phyloP scores from a whole-genome alignment of 2,888 invertebrate species.

The Cinara cedri region DNA sequence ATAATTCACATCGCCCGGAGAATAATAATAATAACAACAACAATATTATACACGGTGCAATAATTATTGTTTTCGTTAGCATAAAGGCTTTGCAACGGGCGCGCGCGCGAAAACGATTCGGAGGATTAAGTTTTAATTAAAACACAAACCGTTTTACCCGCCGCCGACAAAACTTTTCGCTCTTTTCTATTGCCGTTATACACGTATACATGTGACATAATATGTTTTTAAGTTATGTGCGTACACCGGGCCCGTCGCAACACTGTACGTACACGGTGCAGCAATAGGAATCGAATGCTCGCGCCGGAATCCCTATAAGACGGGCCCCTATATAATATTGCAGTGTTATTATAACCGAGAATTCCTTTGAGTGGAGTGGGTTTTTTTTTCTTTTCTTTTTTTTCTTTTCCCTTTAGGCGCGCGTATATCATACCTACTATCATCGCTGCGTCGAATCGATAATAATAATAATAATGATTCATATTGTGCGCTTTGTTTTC shows the following conservation, averaged over 20 bases:
- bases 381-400: too few species aligned
- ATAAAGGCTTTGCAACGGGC: constrained; percentile 55
- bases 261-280: background rate
- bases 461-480: constrained; percentile 9
- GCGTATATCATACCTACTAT: too few species aligned
- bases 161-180: constrained; percentile 48
- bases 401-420: background rate
- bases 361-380: constrained; percentile 34
- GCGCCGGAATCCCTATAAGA: background rate
- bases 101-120: constrained; percentile 43
- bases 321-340: background rate
- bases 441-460: constrained; percentile 29
- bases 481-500: background rate
- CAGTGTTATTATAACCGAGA: background rate
- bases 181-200: constrained; percentile 53
- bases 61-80: constrained; percentile 57
- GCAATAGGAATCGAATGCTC: constrained; percentile 38
- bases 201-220: too few species aligned
- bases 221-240: constrained; percentile 54
- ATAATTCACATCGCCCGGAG: constrained; percentile 53
- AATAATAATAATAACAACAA: constrained; percentile 30
- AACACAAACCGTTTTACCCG: constrained; percentile 51
- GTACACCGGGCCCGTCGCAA: background rate
- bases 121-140: constrained; percentile 57
- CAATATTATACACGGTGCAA: constrained; percentile 48